phyloP scores from a whole-genome alignment of 1,140 invertebrate species.

The Lanistes nyassanus region DNA sequence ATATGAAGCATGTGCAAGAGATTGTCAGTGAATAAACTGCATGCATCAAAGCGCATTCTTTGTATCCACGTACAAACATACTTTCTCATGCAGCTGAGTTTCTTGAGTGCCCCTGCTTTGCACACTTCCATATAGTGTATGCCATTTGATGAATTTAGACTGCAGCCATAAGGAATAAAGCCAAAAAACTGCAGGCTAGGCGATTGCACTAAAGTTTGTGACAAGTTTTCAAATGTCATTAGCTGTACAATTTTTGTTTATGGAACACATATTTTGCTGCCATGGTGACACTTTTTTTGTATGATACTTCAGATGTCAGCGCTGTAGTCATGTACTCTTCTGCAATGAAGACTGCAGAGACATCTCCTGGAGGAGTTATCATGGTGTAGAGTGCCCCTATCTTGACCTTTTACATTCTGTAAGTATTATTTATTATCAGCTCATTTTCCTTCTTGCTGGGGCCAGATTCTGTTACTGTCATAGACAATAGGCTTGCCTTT shows the following conservation, averaged over 20 bases:
- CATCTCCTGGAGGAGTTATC: conserved; percentile 76
- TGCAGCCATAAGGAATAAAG: neutral
- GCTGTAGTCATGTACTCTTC: conserved; percentile 72
- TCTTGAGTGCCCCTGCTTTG: too few relatives aligned
- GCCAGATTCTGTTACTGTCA: too few relatives aligned
- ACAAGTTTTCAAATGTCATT: neutral
- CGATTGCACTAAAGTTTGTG: neutral
- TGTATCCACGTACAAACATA: too few relatives aligned
- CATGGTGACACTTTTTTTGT: too few relatives aligned
- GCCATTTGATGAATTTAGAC: neutral
- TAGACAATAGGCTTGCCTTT: too few relatives aligned
- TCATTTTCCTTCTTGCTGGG: too few relatives aligned
- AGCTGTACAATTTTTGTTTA: neutral
- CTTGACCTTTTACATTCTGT: conserved; percentile 70
- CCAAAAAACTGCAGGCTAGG: neutral
- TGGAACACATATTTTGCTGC: too few relatives aligned
- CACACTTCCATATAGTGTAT: too few relatives aligned
- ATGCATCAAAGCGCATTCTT: too few relatives aligned
- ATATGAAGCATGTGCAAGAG: too few relatives aligned
- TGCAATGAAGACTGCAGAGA: conserved; percentile 81
- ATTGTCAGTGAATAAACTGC: too few relatives aligned
- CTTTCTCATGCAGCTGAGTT: too few relatives aligned
- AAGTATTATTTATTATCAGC: conserved; percentile 31
- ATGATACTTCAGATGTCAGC: conserved; percentile 45
- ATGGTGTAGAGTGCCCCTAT: conserved; percentile 83